Percentiles rank a stretch among this genome's conserved stretches.
These are phyloP conservation scores for Anthophora plumipes DNA, from an alignment of 2,888 invertebrate genomes.

Conservation along the genomic window DNA sequence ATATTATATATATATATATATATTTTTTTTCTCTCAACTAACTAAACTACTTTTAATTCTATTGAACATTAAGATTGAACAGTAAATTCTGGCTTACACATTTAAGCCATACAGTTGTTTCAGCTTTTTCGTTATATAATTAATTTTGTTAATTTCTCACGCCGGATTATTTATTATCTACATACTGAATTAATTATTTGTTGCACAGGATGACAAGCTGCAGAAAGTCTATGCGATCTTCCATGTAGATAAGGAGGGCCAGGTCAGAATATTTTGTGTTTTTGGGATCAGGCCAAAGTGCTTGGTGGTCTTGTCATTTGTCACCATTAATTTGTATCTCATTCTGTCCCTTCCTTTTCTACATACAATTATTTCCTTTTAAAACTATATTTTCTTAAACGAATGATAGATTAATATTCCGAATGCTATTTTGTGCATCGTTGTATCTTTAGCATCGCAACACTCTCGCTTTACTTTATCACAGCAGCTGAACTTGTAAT, in stretches of 20 bases:
- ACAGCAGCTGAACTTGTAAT: slow-evolving; percentile 2
- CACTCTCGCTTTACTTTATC: slow-evolving; percentile 25
- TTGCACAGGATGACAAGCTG: slow-evolving; percentile 84
- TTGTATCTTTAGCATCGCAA: slow-evolving; percentile 15
- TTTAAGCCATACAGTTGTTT: background rate
- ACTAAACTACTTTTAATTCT: slow-evolving; percentile 3
- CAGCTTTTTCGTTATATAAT: slow-evolving; percentile 9
- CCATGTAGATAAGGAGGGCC: slow-evolving; percentile 85
- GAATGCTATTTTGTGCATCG: slow-evolving; percentile 26
- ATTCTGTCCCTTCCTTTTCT: slow-evolving; percentile 76
- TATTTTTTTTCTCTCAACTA: slow-evolving; percentile 2
- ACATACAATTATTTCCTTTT: slow-evolving; percentile 48
- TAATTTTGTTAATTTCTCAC: slow-evolving; percentile 25
- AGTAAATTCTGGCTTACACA: slow-evolving; percentile 9
- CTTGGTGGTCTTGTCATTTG: slow-evolving; percentile 59
- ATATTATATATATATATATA: no score
- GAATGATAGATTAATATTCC: slow-evolving; percentile 16
- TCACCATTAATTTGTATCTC: slow-evolving; percentile 59
- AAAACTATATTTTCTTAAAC: slow-evolving; percentile 7
- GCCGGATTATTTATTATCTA: slow-evolving; percentile 56
- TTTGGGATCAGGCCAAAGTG: slow-evolving; percentile 71
- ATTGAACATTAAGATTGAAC: slow-evolving; percentile 16
- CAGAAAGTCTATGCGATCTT: slow-evolving; percentile 85
- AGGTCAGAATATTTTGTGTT: slow-evolving; percentile 83
- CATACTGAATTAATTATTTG: slow-evolving; percentile 77